Conservation (phyloP, 30 jellyfish, hydroid and myxozoan species). For the Sanderia malayensis region DNA sequence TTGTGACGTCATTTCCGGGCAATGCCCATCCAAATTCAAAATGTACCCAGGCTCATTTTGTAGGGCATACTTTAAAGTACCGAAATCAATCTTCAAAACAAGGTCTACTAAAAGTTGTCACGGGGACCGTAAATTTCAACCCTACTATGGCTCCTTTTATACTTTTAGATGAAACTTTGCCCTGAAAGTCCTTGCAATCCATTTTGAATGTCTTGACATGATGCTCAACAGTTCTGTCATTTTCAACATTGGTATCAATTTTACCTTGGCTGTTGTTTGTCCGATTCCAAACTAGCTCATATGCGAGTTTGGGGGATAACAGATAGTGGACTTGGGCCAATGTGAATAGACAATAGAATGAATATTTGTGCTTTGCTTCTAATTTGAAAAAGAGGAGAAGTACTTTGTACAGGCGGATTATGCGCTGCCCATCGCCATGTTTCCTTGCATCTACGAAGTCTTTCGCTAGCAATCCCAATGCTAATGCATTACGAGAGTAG, state of each 20-base stretch:
- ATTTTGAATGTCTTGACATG: background rate
- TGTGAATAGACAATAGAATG: background rate
- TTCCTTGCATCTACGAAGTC: constrained; percentile 25
- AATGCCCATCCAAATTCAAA: no score
- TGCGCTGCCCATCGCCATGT: constrained; percentile 31
- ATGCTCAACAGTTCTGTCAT: constrained; percentile 6
- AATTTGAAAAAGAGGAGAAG: constrained; percentile 5
- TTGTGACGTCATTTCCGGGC: no score
- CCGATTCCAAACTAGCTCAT: constrained; percentile 12
- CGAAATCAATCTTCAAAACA: no score
- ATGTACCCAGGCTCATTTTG: no score
- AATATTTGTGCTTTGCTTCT: constrained; percentile 1
- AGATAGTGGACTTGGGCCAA: constrained; percentile 17
- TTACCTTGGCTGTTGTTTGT: background rate
- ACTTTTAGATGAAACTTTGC: constrained; percentile 3
- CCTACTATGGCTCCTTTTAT: no score
- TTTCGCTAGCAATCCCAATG: constrained; percentile 15
- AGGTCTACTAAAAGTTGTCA: no score
- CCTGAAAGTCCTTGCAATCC: background rate
- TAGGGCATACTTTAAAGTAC: no score
- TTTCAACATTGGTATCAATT: constrained; percentile 3
- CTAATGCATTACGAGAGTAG: background rate
- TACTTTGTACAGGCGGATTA: constrained; percentile 14
- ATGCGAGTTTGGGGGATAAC: constrained; percentile 13
- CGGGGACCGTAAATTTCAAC: no score